Conservation (phyloP, 2,797 vertebrate species). For the Taeniopygia guttata region DNA sequence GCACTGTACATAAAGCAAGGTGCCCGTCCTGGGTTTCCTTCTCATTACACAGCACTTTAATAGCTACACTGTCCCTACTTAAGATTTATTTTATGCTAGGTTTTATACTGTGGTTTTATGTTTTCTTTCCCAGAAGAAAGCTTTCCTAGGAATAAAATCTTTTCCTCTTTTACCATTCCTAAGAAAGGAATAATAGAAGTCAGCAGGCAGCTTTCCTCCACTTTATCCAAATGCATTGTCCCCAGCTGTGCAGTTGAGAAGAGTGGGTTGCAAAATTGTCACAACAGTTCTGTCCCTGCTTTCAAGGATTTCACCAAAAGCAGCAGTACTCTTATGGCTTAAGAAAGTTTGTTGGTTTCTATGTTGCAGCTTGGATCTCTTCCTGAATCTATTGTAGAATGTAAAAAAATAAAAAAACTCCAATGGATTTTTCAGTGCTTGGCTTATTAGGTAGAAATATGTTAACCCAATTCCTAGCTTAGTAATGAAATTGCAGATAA, state of each 20-base stretch:
- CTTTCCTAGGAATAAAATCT: neutral
- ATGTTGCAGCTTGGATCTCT: neutral
- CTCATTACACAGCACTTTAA: neutral
- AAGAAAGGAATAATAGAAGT: neutral
- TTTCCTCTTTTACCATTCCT: neutral
- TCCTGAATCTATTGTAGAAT: neutral
- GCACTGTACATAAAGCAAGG: neutral
- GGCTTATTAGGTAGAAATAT: neutral
- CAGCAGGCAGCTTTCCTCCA: neutral
- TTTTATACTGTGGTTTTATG: neutral
- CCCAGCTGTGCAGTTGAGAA: neutral
- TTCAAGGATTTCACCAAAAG: constrained; percentile 3
- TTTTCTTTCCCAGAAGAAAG: neutral
- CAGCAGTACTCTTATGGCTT: neutral
- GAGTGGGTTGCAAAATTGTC: neutral
- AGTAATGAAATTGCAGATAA: neutral
- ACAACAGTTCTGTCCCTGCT: neutral
- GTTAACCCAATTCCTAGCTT: neutral
- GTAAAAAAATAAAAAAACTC: neutral
- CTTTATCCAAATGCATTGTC: neutral
- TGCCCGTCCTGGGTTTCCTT: neutral
- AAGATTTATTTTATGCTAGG: neutral
- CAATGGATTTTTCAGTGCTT: neutral
- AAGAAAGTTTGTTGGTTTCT: neutral
- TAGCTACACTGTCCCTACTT: neutral